Conservation (phyloP, 2,888 invertebrate species). For the Torymus tubicola region DNA sequence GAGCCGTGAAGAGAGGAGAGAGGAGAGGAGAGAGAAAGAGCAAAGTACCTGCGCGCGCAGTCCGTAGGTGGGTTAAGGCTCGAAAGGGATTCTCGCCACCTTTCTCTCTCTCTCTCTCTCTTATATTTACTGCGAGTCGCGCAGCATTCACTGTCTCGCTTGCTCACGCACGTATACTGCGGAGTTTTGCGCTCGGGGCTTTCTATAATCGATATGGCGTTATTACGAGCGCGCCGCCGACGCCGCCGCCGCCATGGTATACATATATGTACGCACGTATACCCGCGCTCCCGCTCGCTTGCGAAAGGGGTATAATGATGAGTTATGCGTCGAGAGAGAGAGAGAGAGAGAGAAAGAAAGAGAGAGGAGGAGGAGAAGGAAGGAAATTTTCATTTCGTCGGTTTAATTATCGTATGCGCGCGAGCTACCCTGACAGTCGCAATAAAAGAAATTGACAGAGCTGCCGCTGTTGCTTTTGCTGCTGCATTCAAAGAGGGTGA, state of each 20-base stretch:
- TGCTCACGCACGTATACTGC: neutral
- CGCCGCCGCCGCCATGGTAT: neutral
- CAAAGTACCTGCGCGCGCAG: slow-evolving; percentile 7
- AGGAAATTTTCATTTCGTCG: slow-evolving; percentile 47
- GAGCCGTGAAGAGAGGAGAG: neutral
- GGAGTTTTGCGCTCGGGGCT: slow-evolving; percentile 39
- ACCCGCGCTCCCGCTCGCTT: neutral
- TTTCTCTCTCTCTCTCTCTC: slow-evolving; percentile 21
- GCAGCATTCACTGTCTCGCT: neutral
- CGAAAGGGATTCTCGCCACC: slow-evolving; percentile 31
- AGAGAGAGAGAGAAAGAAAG: neutral
- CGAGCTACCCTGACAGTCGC: slow-evolving; percentile 1
- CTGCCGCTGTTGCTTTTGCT: no score
- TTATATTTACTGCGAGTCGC: slow-evolving; percentile 40
- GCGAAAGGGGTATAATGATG: slow-evolving; percentile 41
- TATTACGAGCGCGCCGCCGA: slow-evolving; percentile 46
- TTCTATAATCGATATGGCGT: slow-evolving; percentile 53
- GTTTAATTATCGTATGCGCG: slow-evolving; percentile 45
- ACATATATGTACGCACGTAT: no score
- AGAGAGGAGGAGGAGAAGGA: slow-evolving; percentile 5
- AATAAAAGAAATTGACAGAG: slow-evolving; percentile 36
- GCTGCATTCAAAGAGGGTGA: no score
- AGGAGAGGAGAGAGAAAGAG: no score
- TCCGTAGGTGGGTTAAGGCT: slow-evolving; percentile 22
- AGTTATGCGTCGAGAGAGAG: slow-evolving; percentile 26